Percentiles rank a stretch among this genome's conserved stretches.
These are phyloP conservation scores for Druon quercuslanigerum DNA, from an alignment of 1,140 invertebrate genomes.

Conservation along the genomic window DNA sequence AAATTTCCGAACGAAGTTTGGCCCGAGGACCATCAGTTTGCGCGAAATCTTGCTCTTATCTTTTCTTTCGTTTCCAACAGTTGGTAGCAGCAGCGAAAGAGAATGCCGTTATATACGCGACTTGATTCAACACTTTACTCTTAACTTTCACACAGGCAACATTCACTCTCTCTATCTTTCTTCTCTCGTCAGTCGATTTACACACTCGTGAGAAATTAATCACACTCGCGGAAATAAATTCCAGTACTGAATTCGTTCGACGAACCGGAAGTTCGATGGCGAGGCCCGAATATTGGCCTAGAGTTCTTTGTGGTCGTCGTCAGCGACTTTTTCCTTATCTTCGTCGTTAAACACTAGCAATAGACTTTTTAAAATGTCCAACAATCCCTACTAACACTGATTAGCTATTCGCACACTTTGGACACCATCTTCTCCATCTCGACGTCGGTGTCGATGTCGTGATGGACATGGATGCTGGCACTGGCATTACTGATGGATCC, in stretches of 20 bases:
- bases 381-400: constrained; percentile 72
- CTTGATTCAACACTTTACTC: neutral
- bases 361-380: constrained; percentile 75
- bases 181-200: constrained; percentile 28
- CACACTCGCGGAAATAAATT: constrained; percentile 33
- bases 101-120: neutral
- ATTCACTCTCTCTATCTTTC: constrained; percentile 3
- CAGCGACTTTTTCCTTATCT: constrained; percentile 35
- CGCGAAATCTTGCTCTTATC: no score
- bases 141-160: constrained; percentile 22
- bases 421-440: constrained; percentile 86
- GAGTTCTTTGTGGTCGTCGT: constrained; percentile 17
- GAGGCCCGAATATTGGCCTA: neutral
- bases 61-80: neutral
- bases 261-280: constrained; percentile 36
- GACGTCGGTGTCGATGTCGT: constrained; percentile 79
- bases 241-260: neutral
- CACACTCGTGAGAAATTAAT: no score
- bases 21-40: no score
- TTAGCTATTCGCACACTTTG: constrained; percentile 80
- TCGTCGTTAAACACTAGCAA: constrained; percentile 70
- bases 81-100: constrained; percentile 57
- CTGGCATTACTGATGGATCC: constrained; percentile 53
- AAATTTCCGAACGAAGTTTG: no score
- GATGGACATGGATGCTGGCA: constrained; percentile 69